Evolutionary conservation across 2,113 vertebrate species (phyloP), one percentile per base, ranked within the genome.

Genomic region (Oncorhynchus nerka): DNA sequence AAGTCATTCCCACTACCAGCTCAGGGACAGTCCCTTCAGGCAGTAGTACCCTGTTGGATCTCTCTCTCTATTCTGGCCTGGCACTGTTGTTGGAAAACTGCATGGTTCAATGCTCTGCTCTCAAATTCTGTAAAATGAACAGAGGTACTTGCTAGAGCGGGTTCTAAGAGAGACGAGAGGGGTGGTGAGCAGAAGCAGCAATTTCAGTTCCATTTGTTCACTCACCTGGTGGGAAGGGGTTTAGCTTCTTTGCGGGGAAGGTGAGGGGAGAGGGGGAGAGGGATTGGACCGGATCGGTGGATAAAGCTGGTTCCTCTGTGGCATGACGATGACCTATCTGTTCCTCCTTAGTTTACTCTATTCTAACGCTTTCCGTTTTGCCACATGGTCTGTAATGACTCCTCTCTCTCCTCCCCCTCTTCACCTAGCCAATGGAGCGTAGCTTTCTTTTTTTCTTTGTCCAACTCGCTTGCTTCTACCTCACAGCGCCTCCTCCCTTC

Each of bases 341-440:
- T 3, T 68, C 16, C 30, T 32, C 30, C 16, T 19, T 45, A 3
- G 67, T 68, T 28, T 39, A 15, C 67, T 39, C 32, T 68, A 28
- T 30, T 68, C 32, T 20, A 68, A 8, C 32, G 19, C 16, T 39
- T 15, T 7, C 67, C 16, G 67, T 68, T 68, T 68, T 68, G 67
- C 67, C 67, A 68, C 32, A 68, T 67, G 30, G 67, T 68, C 24
- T 16, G 6, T 39, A 20, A 28, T 73, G 32, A 20, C 57, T 68
- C 28, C 67, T 68, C 67, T 68, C 30, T 55, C 66, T 68, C 66
- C 67, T 68, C 67, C 67, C 32, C 67, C 55, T 28, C 71, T 61
- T 68, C 7, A 22, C 45, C 55, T 11, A 61, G 55, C 71, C 51
- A 57, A 20, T 30, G 26, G 15, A 72, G 48, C 71, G 1, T 32